Conservation (phyloP, 2,113 vertebrate genomes). For the Steatornis caripensis region DNA sequence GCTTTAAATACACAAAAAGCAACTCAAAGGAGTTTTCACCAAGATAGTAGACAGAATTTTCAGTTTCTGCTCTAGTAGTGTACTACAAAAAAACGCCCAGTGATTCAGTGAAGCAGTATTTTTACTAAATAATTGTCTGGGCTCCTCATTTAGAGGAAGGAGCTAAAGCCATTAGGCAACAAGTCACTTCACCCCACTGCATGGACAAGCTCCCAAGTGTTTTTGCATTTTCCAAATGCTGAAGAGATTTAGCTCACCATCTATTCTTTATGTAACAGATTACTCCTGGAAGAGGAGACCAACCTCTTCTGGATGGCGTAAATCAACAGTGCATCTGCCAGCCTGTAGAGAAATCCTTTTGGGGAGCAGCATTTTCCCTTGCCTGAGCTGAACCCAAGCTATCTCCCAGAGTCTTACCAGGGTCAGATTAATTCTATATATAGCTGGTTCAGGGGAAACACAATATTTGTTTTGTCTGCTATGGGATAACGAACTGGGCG, state of each 20-base stretch:
- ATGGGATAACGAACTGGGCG: not conserved
- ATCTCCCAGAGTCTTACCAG: not conserved
- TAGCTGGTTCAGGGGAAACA: not conserved
- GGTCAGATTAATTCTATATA: conserved; percentile 16
- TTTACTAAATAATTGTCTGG: not conserved
- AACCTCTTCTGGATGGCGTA: not conserved
- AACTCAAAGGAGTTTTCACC: not conserved
- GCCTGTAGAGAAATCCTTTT: not conserved
- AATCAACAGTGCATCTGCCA: not conserved
- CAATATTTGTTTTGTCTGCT: conserved; percentile 38
- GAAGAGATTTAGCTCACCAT: not conserved
- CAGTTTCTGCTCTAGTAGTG: not conserved
- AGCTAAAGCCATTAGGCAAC: not conserved
- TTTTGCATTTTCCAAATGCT: not conserved
- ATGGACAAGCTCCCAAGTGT: not conserved
- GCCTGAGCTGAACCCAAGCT: not conserved
- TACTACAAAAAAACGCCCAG: not conserved
- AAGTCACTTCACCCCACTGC: not conserved
- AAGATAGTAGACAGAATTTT: not conserved
- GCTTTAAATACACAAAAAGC: not conserved
- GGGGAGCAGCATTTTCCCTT: not conserved
- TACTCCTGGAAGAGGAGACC: not conserved
- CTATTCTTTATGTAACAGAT: not conserved
- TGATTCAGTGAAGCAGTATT: not conserved
- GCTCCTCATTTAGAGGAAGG: not conserved